A percentile compares a stretch with the other conserved stretches of the same genome.
Evolutionary conservation across 2,888 invertebrate genomes (phyloP).

Genomic region (Graphium colonna): DNA sequence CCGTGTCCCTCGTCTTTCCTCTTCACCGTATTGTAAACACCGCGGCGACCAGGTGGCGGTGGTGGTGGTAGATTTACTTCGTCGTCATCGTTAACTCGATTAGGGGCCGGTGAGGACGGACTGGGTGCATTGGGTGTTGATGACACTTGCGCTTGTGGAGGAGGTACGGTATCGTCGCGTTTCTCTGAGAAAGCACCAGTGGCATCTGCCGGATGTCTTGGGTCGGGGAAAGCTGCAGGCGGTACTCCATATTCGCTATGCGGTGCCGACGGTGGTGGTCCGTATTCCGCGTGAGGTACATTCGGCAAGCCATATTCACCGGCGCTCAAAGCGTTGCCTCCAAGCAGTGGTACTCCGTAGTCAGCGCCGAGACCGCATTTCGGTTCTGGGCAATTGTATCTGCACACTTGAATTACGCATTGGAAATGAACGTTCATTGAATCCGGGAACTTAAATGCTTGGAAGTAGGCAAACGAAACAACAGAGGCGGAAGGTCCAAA

Average conservation of each 20-base stretch:
- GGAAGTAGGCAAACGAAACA: constrained; percentile 97
- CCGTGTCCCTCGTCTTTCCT: constrained; percentile 89
- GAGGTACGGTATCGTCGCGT: constrained; percentile 88
- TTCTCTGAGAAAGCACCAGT: constrained; percentile 91
- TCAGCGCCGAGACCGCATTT: constrained; percentile 78
- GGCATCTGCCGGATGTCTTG: constrained; percentile 92
- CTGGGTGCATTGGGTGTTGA: constrained; percentile 84
- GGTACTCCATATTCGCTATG: constrained; percentile 86
- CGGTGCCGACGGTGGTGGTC: constrained; percentile 82
- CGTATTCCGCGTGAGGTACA: constrained; percentile 83
- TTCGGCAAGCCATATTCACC: constrained; percentile 83
- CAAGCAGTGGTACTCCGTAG: constrained; percentile 83
- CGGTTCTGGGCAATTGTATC: constrained; percentile 95
- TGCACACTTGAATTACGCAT: constrained; percentile 96
- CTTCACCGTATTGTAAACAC: constrained; percentile 91
- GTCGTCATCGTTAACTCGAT: constrained; percentile 75
- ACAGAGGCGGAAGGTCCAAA: constrained; percentile 96
- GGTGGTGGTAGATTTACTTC: constrained; percentile 91
- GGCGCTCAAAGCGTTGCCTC: constrained; percentile 80
- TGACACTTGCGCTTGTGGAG: constrained; percentile 90
- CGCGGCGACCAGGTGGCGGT: constrained; percentile 89
- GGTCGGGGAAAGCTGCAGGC: constrained; percentile 92
- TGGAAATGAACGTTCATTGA: constrained; percentile 99
- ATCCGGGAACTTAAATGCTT: constrained; percentile 97
- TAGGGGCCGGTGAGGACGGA: constrained; percentile 76